A percentile compares a stretch with the other conserved stretches of the same genome.
Evolutionary conservation across 1,140 invertebrate species (phyloP).

Genomic region (Camponotus pennsylvanicus): DNA sequence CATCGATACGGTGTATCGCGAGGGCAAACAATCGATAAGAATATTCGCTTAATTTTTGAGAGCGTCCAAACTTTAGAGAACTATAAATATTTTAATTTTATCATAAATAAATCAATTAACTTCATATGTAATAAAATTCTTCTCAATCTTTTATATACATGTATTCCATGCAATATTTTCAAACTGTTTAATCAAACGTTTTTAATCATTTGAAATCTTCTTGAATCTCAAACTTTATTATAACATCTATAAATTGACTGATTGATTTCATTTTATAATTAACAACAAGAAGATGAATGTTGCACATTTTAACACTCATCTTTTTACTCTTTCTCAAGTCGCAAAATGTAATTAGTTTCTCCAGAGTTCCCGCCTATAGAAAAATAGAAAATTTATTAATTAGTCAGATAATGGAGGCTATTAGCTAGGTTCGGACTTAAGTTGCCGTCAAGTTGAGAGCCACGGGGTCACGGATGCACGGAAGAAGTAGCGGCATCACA

Average conservation of each 20-base stretch:
- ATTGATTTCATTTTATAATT: background rate
- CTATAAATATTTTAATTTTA: background rate
- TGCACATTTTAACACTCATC: background rate
- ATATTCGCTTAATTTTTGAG: constrained; percentile 18
- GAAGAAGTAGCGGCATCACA: constrained; percentile 47
- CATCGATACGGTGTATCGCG: constrained; percentile 60
- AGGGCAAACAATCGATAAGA: constrained; percentile 34
- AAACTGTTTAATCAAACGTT: too few relatives aligned
- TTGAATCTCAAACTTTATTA: background rate
- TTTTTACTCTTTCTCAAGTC: background rate
- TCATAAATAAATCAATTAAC: too few relatives aligned
- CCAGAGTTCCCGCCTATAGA: background rate
- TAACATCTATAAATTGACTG: background rate
- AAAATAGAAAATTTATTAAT: constrained; percentile 35
- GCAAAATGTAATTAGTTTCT: background rate
- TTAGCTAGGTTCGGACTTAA: background rate
- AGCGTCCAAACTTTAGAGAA: background rate
- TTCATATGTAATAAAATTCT: too few relatives aligned
- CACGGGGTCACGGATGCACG: constrained; percentile 27
- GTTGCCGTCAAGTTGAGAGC: constrained; percentile 69
- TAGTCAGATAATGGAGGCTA: constrained; percentile 26
- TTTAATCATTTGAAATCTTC: too few relatives aligned
- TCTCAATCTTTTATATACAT: too few relatives aligned
- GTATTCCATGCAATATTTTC: too few relatives aligned
- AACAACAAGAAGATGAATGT: background rate